Percentiles rank a stretch among this genome's conserved stretches.
Evolutionary conservation across 2,113 vertebrate genomes (phyloP).

Genomic region (Abramis brama): DNA sequence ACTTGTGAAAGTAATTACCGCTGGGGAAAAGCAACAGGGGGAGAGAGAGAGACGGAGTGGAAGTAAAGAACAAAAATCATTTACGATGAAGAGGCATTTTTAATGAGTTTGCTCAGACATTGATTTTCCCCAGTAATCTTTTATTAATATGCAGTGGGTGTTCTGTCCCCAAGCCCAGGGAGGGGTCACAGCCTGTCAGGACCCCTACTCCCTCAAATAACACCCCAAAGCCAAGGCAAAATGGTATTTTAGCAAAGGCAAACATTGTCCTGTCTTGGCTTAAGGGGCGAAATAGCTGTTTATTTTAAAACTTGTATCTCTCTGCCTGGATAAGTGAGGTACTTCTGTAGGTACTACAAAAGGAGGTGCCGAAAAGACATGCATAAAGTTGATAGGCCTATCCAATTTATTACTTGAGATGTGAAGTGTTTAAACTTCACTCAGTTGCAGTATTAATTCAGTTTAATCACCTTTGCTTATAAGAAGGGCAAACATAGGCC

Average conservation of each 20-base stretch:
- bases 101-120: conserved; percentile 96
- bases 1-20: conserved; percentile 92
- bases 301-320: conserved; percentile 82
- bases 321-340: conserved; percentile 74
- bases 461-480: not conserved
- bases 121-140: conserved; percentile 95
- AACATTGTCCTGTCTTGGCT: conserved; percentile 93
- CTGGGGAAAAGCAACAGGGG: conserved; percentile 77
- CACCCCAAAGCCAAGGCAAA: conserved; percentile 89
- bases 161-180: conserved; percentile 76
- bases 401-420: not conserved
- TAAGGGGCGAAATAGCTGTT: conserved; percentile 86
- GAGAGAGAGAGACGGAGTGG: conserved; percentile 52
- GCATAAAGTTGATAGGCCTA: not conserved
- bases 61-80: conserved; percentile 85
- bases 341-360: conserved; percentile 55
- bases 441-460: not conserved
- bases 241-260: conserved; percentile 95
- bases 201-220: conserved; percentile 86
- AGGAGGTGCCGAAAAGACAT: not conserved
- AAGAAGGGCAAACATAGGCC: not conserved
- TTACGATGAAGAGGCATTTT: conserved; percentile 87
- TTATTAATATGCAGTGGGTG: conserved; percentile 92
- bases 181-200: conserved; percentile 89
- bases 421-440: not conserved